Percentiles rank a stretch among this genome's conserved stretches.
Conservation (phyloP, 2,797 vertebrate genomes). For the Sebastiscus albofasciatus region DNA sequence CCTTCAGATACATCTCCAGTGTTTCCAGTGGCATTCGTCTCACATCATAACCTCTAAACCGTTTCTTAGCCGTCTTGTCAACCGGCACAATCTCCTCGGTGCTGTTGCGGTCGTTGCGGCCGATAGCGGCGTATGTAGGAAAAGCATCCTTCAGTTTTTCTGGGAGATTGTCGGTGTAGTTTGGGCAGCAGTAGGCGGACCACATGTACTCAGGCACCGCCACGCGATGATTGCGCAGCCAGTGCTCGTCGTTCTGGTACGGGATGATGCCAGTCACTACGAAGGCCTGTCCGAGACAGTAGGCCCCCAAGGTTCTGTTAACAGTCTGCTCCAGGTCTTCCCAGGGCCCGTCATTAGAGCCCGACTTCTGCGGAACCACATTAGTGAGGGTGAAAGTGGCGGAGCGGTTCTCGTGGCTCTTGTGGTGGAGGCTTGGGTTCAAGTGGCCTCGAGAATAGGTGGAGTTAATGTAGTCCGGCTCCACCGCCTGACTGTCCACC, state of each 20-base stretch:
- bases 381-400: conserved; percentile 84
- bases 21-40: conserved; percentile 61
- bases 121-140: conserved; percentile 74
- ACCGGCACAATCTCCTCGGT: conserved; percentile 80
- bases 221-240: conserved; percentile 75
- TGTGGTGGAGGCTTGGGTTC: conserved; percentile 81
- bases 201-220: conserved; percentile 81
- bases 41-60: conserved; percentile 72
- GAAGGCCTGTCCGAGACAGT: conserved; percentile 70
- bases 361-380: conserved; percentile 71
- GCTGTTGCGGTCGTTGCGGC: conserved; percentile 80
- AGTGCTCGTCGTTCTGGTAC: conserved; percentile 58
- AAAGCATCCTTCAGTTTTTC: conserved; percentile 44
- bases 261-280: conserved; percentile 79
- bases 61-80: neutral
- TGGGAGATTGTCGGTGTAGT: conserved; percentile 68
- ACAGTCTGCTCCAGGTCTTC: conserved; percentile 56
- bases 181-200: conserved; percentile 81
- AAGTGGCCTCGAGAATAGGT: conserved; percentile 76
- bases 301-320: conserved; percentile 45
- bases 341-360: conserved; percentile 80
- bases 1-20: conserved; percentile 71
- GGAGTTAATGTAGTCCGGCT: conserved; percentile 76
- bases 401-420: conserved; percentile 4
- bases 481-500: conserved; percentile 78